Percentiles rank a stretch among this genome's conserved stretches.
phyloP scores from a whole-genome alignment of 1,140 invertebrate genomes.

The Centruroides sculpturatus region DNA sequence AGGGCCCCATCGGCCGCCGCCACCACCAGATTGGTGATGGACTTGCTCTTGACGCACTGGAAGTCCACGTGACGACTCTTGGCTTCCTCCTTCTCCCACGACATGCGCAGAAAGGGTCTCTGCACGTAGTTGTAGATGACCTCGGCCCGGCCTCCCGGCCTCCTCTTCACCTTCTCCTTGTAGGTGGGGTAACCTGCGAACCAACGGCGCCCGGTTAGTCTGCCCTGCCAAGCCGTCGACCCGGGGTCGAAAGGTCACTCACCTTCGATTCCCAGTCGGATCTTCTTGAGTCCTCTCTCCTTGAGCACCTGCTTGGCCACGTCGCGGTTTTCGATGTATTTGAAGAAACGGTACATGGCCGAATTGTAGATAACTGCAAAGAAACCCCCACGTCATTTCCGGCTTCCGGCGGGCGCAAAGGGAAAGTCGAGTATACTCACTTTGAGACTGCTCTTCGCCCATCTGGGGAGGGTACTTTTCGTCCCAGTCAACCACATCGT shows the following conservation, averaged over 20 bases:
- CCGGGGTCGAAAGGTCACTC: not conserved
- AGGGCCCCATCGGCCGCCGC: conserved; percentile 72
- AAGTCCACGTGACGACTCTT: conserved; percentile 99
- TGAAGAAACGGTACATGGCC: conserved; percentile 70
- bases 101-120: conserved; percentile 98
- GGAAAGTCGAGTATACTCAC: conserved; percentile 33
- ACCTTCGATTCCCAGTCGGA: conserved; percentile 93
- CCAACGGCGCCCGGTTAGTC: not conserved
- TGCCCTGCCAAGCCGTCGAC: too few species aligned
- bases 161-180: conserved; percentile 76
- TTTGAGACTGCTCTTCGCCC: conserved; percentile 96
- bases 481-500: conserved; percentile 97
- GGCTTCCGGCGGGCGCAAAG: too few species aligned
- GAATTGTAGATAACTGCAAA: conserved; percentile 39
- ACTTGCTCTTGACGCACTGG: conserved; percentile 88
- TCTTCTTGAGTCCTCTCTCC: conserved; percentile 95
- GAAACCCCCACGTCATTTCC: not conserved
- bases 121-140: conserved; percentile 99
- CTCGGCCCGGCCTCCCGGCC: conserved; percentile 40
- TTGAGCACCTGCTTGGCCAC: conserved; percentile 93
- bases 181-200: conserved; percentile 81
- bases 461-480: conserved; percentile 97
- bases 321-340: conserved; percentile 98
- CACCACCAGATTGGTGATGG: conserved; percentile 81
- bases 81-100: conserved; percentile 99